Base-by-base conservation (phyloP, 2,797 vertebrate species). In the Sardinella longiceps region DNA sequence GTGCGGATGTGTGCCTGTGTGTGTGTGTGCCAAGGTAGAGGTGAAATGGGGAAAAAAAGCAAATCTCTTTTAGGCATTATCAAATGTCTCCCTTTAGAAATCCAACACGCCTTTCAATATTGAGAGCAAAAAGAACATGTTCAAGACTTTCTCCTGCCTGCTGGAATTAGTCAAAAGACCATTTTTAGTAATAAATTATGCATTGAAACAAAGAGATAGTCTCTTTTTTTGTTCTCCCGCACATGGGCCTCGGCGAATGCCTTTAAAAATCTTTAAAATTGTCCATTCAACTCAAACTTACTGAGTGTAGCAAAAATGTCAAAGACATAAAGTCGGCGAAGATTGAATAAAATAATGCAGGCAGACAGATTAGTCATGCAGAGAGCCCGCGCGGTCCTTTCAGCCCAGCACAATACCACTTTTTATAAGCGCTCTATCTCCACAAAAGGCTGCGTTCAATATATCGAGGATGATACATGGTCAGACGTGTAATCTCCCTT, bases 281-380 rank as follows among this genome's bases (percentile, higher is more conserved):
- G 97, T 97, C 97, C 98, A 98, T 99, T 99, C 97, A 98, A 98
- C 97, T 98, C 96, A 98, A 98, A 99, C 97, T 99, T 98, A 97
- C 98, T 98, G 98, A 98, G 97, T 98, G 97, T 97, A 97, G 97
- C 97, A 98, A 98, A 98, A 99, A 99, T 99, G 97, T 99, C 97
- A 98, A 97, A 98, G 97, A 97, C 97, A 98, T 98, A 98, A 99
- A 98, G 97, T 98, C 97, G 97, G 97, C 96, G 97, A 97, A 98
- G 98, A 99, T 98, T 98, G 98, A 99, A 99, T 99, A 99, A 99
- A 99, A 99, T 98, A 99, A 99, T 98, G 97, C 96, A 96, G 96
- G 97, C 96, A 97, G 97, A 97, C 97, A 98, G 98, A 99, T 98
- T 98, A 99, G 98, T 98, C 98, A 99, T 97, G 98, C 97, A 97